Conservation (phyloP, 1,140 invertebrate genomes). For the Lepidostoma basale region DNA sequence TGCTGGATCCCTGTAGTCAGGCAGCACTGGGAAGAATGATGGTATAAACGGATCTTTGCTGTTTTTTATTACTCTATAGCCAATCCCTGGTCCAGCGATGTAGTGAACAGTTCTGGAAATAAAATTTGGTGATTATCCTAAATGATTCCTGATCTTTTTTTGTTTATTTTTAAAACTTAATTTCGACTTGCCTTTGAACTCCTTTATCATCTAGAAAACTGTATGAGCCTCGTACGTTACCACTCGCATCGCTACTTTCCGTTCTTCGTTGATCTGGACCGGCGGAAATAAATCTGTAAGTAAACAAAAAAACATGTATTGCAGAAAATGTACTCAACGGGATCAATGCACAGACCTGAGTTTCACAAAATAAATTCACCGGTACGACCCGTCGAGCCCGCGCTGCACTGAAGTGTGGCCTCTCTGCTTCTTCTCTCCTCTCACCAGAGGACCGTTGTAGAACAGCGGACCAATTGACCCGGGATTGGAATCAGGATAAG, state of each 20-base stretch:
- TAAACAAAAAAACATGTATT: neutral
- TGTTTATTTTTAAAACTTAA: conserved; percentile 15
- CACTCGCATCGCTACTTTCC: conserved; percentile 70
- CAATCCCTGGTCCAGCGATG: conserved; percentile 75
- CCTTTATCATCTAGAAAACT: conserved; percentile 77
- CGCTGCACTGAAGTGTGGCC: conserved; percentile 67
- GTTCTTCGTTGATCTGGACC: conserved; percentile 73
- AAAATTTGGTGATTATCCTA: too few species aligned
- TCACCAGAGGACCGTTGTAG: conserved; percentile 60
- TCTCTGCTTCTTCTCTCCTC: conserved; percentile 60
- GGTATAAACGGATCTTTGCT: conserved; percentile 64
- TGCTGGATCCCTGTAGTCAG: conserved; percentile 56
- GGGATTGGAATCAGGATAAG: conserved; percentile 68
- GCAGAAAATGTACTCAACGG: neutral
- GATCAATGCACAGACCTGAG: neutral
- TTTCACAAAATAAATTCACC: conserved; percentile 52
- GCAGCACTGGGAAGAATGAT: conserved; percentile 56
- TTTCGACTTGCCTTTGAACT: conserved; percentile 60
- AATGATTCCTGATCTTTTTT: too few species aligned
- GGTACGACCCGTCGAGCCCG: conserved; percentile 67
- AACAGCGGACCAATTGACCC: conserved; percentile 62
- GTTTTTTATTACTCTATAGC: conserved; percentile 72
- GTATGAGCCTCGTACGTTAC: conserved; percentile 73
- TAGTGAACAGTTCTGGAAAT: conserved; percentile 68
- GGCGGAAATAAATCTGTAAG: conserved; percentile 67